Base-by-base conservation (phyloP, 2,888 invertebrate species). In the Euzetes globulus region DNA sequence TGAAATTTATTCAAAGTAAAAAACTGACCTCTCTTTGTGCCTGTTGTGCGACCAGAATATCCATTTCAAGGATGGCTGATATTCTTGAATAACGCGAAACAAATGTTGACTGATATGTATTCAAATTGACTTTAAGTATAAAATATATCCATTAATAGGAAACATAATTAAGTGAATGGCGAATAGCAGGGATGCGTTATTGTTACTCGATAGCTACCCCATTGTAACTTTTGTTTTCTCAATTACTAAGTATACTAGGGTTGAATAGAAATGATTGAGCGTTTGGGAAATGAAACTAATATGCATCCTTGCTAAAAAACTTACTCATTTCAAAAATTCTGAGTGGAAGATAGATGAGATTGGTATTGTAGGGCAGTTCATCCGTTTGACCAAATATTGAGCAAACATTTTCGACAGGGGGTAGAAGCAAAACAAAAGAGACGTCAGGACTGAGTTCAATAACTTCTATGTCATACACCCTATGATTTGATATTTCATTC, bases 381-480 rank as follows among this genome's bases (percentile, higher is more conserved):
- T 96, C 94, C 71, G 90, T 22, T 55, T 79, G 77, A 1, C 77
- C 76, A 19, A 52, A 68, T 0, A 91, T 92, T 0, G 92, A 91
- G 81, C 97, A 98, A 0, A 96, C 94, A 72, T 90, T 89, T 81
- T 96, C 96, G 0, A 91, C 90, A 0, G 94, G 91, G 0, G 97
- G 97, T 79, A 96, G 91, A 71, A 97, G 87, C 80, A 98, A 88
- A 4, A 99, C 86, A 80, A 98, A 91, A 73, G 94, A 92, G 60
- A 98, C 93, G 78, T 95, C 92, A 73, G 87, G 87, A 80, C 91
- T 92, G 37, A 97, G 86, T 83, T 98, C 96, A 77, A 98, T 89
- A 52, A 98, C 91, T 85, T 98, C 97, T 7, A 90, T 87, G 81
- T 95, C 94, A 83, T 94, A 98, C 74, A 98, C 85, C 80, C 96